Percentiles rank a stretch among this genome's conserved stretches.
These are phyloP conservation scores for Andricus curvator DNA, from an alignment of 2,888 invertebrate species.

Conservation along the genomic window DNA sequence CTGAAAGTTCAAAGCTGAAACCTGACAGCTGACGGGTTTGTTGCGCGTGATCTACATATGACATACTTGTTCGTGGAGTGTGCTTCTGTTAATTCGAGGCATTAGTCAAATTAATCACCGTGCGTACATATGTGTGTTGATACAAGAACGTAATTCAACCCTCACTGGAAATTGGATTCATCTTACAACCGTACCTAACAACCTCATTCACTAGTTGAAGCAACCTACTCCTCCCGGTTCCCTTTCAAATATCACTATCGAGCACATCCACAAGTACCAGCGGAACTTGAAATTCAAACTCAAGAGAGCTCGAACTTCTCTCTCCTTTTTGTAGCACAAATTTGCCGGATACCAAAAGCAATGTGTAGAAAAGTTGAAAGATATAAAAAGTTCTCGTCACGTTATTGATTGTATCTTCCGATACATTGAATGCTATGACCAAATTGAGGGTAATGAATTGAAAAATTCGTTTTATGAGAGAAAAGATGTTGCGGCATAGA, in stretches of 20 bases:
- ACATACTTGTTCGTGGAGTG: constrained; percentile 5
- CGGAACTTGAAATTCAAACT: constrained; percentile 1
- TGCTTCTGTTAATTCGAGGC: constrained; percentile 42
- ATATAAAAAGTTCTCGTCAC: not conserved
- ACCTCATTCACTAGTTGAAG: not conserved
- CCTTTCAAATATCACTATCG: not conserved
- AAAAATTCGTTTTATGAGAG: not conserved
- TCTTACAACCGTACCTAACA: not conserved
- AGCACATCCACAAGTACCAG: not conserved
- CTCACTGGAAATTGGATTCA: constrained; percentile 2
- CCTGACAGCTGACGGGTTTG: not conserved
- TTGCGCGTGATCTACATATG: not conserved
- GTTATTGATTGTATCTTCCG: not conserved
- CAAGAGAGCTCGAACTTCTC: not conserved
- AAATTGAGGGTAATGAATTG: not conserved
- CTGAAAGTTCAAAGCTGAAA: not conserved
- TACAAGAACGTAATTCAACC: constrained; percentile 7
- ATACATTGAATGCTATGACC: not conserved
- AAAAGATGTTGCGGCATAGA: not conserved
- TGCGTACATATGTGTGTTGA: not conserved
- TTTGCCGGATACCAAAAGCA: not conserved
- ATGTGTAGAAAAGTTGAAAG: not conserved
- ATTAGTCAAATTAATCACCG: constrained; percentile 51
- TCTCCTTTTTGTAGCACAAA: not conserved
- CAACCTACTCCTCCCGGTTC: not conserved